Conservation (phyloP, 2,113 vertebrate genomes). For the Mastomys coucha region DNA sequence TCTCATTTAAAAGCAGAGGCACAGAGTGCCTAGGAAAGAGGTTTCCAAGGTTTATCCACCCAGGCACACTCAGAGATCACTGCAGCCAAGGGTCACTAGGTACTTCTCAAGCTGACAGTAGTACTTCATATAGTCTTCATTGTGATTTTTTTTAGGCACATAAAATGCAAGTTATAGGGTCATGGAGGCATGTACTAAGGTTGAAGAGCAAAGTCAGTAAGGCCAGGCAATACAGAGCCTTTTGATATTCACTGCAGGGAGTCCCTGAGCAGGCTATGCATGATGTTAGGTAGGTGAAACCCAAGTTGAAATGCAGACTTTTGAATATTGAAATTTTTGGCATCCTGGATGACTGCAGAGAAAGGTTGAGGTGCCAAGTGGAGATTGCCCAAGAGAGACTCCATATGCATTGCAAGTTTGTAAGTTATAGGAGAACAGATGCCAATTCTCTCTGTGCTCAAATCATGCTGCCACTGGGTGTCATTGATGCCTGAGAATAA, state of each 20-base stretch:
- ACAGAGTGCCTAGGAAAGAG: neutral
- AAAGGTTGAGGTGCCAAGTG: neutral
- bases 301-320: neutral
- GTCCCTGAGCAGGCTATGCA: neutral
- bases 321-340: neutral
- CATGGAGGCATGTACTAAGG: neutral
- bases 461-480: neutral
- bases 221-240: neutral
- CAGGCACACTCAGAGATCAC: neutral
- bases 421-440: neutral
- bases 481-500: neutral
- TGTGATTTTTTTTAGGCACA: neutral
- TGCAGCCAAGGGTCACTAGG: neutral
- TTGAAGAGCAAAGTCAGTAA: neutral
- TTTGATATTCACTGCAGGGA: neutral
- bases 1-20: neutral
- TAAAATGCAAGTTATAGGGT: neutral
- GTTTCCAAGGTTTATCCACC: neutral
- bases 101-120: neutral
- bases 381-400: neutral
- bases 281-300: neutral
- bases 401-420: neutral
- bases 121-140: too few species aligned
- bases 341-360: too few species aligned
- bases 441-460: neutral